phyloP scores from a whole-genome alignment of 2,888 invertebrate genomes.

The Deilephila elpenor region DNA sequence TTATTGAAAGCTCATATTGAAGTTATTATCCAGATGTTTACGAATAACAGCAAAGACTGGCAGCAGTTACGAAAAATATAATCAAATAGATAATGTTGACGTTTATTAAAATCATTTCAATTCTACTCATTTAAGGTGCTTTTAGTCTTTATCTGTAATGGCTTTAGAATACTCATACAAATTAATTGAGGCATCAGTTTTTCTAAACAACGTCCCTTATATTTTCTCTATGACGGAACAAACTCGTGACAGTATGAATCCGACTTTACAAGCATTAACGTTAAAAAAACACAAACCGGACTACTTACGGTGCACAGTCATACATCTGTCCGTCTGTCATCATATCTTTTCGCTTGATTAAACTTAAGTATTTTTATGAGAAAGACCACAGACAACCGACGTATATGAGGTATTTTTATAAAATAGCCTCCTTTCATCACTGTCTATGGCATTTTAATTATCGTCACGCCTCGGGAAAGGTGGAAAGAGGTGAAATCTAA shows the following conservation, averaged over 20 bases:
- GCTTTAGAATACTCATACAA: too few species aligned
- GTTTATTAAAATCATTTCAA: too few species aligned
- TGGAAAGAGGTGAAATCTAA: neutral
- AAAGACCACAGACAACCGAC: conserved; percentile 8
- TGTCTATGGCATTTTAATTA: conserved; percentile 18
- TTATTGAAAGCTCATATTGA: too few species aligned
- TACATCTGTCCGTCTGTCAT: conserved; percentile 42
- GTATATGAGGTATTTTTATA: conserved; percentile 20
- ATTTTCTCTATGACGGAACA: neutral
- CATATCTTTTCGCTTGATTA: conserved; percentile 35
- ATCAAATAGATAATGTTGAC: too few species aligned
- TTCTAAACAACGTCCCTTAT: too few species aligned
- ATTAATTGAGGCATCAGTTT: too few species aligned
- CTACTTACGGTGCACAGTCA: conserved; percentile 32
- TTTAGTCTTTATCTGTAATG: too few species aligned
- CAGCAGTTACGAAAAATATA: too few species aligned
- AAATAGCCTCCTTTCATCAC: conserved; percentile 19
- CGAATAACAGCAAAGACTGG: too few species aligned
- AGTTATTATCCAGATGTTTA: too few species aligned
- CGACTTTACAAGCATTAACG: conserved; percentile 3
- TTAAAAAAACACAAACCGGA: conserved; percentile 30
- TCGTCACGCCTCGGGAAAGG: conserved; percentile 10
- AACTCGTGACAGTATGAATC: conserved; percentile 4
- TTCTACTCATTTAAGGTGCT: too few species aligned
- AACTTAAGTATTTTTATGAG: conserved; percentile 28